Evolutionary conservation across 2,113 vertebrate species (phyloP), one percentile per base, ranked within the genome.

Genomic region (Lampris incognitus): DNA sequence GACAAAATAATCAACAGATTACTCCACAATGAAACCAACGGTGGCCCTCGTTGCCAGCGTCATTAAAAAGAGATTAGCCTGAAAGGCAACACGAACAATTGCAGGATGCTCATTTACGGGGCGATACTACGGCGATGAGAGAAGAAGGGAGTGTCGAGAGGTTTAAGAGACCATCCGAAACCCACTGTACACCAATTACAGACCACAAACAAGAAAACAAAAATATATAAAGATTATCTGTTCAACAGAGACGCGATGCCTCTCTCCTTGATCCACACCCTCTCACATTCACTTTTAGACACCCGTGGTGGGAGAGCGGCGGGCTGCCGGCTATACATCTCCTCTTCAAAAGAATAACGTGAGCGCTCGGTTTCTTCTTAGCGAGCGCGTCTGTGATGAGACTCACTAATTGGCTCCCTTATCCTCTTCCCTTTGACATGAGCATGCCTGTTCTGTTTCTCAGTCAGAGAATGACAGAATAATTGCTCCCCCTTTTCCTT

Each of bases 181-280:
- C 61, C 49, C 55, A 65, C 51, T 51, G 44, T 52, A 50, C 65
- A 61, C 57, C 62, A 81, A 87, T 81, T 79, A 81, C 2, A 4
- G 52, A 74, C 61, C 79, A 76, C 48, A 68, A 44, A 24, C 24
- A 66, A 54, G 37, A 13, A 10, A 54, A 55, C 54, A 57, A 10
- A 79, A 58, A 72, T 66, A 79, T 83, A 87, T 66, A 79, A 85
- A 87, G 58, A 36, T n/a, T 13, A 41, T 11, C 2, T 6, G 2
- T 46, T 5, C 44, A 5, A 40, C 3, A 61, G n/a, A 8, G 41
- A 10, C 67, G 62, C 61, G 58, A 66, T 72, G 76, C 5, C 38
- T 41, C 58, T 68, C 41, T 42, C 8, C 64, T 48, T 66, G 50
- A 73, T 62, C 58, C 46, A 10, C 6, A 13, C 39, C 40, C 38